Percentiles rank a stretch among this genome's conserved stretches.
Evolutionary conservation across 1,140 invertebrate species (phyloP).

Genomic region (Scaptomyza pallida): DNA sequence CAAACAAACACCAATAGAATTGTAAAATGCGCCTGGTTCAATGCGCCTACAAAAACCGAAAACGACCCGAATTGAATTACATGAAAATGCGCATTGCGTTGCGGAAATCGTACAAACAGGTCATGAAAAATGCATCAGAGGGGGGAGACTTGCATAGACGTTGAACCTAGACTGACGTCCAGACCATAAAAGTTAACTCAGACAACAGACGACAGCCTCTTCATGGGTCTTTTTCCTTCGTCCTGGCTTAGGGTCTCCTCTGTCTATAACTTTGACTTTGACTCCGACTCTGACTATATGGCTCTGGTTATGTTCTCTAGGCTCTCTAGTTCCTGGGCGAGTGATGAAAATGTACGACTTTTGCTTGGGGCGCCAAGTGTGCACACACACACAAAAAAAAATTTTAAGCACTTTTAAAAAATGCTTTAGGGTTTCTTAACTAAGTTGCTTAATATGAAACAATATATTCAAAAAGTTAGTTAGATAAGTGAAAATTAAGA

Average conservation of each 20-base stretch:
- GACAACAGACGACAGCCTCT: slow-evolving; percentile 52
- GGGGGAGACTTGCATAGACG: neutral
- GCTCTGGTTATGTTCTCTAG: neutral
- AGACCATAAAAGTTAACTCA: slow-evolving; percentile 68
- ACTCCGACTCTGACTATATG: neutral
- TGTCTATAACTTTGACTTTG: slow-evolving; percentile 12
- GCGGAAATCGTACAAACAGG: slow-evolving; percentile 82
- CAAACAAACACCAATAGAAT: slow-evolving; percentile 70
- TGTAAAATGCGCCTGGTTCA: slow-evolving; percentile 63
- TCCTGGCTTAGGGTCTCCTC: slow-evolving; percentile 26
- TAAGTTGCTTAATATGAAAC: slow-evolving; percentile 8
- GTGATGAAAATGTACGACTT: slow-evolving; percentile 82
- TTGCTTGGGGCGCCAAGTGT: slow-evolving; percentile 68
- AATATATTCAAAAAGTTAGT: neutral
- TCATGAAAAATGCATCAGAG: slow-evolving; percentile 82
- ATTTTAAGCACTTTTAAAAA: slow-evolving; percentile 39
- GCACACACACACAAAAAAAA: slow-evolving; percentile 63
- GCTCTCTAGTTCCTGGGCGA: slow-evolving; percentile 40
- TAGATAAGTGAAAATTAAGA: too few species aligned
- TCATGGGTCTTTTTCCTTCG: slow-evolving; percentile 22
- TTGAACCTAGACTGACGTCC: neutral
- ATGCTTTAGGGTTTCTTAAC: slow-evolving; percentile 17
- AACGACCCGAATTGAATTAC: slow-evolving; percentile 72
- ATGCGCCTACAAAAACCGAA: slow-evolving; percentile 44
- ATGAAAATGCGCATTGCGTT: slow-evolving; percentile 77